Conservation (phyloP, 2,797 vertebrate genomes). For the Phoebastria nigripes region DNA sequence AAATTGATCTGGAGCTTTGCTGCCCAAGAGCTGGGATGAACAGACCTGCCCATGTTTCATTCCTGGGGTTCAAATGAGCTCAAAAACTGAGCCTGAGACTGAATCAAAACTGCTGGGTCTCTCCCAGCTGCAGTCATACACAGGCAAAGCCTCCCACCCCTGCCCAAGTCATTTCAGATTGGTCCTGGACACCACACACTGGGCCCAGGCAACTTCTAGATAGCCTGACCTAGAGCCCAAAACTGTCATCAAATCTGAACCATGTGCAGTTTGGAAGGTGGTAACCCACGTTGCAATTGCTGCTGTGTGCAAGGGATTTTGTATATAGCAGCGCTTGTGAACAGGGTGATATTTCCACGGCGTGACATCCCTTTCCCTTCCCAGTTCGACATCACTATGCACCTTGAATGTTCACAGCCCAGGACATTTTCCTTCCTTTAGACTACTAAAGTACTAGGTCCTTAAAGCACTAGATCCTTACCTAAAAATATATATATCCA, state of each 20-base stretch:
- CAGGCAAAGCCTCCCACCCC: background rate
- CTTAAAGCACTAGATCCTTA: background rate
- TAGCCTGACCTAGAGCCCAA: background rate
- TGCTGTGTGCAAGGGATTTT: background rate
- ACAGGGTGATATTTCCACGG: accelerated
- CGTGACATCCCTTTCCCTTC: background rate
- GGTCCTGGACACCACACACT: background rate
- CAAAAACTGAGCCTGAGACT: background rate
- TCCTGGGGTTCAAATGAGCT: background rate
- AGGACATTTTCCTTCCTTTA: background rate
- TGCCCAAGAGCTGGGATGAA: background rate
- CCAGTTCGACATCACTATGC: background rate
- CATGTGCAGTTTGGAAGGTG: background rate
- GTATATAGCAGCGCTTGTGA: background rate
- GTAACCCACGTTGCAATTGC: accelerated
- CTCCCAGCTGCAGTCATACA: background rate
- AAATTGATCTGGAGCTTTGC: background rate
- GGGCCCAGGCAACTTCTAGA: background rate
- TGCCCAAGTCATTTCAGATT: background rate
- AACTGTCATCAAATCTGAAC: background rate
- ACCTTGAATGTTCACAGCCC: background rate
- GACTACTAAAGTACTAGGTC: background rate
- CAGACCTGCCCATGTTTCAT: background rate
- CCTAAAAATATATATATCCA: background rate
- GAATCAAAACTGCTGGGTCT: background rate